phyloP scores from a whole-genome alignment of 1,140 invertebrate genomes.

The Polypedilum pembai region DNA sequence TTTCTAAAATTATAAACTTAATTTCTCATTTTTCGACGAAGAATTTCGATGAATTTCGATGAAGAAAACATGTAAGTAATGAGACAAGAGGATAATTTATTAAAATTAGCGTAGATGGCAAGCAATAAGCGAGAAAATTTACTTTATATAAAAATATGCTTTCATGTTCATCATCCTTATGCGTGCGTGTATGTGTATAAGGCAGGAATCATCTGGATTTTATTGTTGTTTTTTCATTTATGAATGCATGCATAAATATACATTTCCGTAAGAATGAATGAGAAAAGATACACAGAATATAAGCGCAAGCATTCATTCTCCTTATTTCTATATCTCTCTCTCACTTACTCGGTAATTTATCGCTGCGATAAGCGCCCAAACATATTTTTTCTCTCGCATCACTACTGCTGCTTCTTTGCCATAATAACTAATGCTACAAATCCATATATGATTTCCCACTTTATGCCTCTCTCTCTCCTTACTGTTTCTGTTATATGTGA shows the following conservation, averaged over 20 bases:
- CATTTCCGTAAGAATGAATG: neutral
- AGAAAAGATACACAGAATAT: neutral
- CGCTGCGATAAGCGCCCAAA: neutral
- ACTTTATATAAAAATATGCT: no score
- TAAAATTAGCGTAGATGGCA: no score
- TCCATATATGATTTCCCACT: conserved; percentile 17
- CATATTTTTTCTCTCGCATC: neutral
- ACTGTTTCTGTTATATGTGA: neutral
- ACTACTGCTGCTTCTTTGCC: neutral
- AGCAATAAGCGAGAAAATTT: no score
- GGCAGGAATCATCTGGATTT: conserved; percentile 2
- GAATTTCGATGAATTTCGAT: no score
- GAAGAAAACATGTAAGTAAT: neutral
- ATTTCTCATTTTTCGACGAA: neutral
- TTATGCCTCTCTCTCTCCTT: neutral
- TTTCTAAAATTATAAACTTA: no score
- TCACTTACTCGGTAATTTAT: neutral
- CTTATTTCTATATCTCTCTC: no score
- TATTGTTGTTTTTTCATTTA: conserved; percentile 13
- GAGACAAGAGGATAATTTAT: no score
- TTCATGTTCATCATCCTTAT: no score
- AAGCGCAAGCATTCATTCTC: neutral
- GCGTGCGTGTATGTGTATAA: no score
- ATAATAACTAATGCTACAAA: conserved; percentile 6
- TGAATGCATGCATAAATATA: neutral